Percentiles rank a stretch among this genome's conserved stretches.
These are phyloP conservation scores for Megaceryle maxima DNA, from an alignment of 2,113 vertebrate species.

Conservation along the genomic window DNA sequence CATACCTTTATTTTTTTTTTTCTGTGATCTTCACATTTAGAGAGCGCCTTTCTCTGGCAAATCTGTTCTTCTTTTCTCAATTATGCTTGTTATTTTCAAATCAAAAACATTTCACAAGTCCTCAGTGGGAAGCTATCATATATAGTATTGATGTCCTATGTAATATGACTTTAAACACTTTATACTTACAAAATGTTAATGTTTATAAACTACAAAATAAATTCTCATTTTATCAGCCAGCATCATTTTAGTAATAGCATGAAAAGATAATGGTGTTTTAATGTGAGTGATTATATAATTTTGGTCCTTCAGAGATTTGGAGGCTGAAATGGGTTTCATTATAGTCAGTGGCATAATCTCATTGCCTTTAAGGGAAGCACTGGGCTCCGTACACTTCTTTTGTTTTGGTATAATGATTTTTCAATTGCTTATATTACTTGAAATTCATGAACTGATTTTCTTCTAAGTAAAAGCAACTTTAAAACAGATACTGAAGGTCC, in stretches of 20 bases:
- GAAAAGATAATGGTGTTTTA: conserved; percentile 9
- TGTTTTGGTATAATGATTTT: not conserved
- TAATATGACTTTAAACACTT: not conserved
- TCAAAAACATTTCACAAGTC: not conserved
- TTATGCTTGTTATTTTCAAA: not conserved
- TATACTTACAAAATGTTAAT: not conserved
- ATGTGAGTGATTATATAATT: not conserved
- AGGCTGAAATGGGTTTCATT: conserved; percentile 11
- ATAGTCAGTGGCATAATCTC: not conserved
- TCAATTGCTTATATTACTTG: not conserved
- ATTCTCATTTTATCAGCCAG: not conserved
- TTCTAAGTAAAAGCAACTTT: not conserved
- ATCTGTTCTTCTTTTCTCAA: not conserved
- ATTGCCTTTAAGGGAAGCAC: not conserved
- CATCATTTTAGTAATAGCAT: not conserved
- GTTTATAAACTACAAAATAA: conserved; percentile 15
- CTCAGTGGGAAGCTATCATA: not conserved
- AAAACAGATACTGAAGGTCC: not conserved
- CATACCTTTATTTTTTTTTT: not conserved
- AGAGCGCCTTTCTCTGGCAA: not conserved
- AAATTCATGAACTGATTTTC: not conserved
- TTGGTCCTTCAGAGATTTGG: not conserved
- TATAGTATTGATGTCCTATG: not conserved
- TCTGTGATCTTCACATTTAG: not conserved
- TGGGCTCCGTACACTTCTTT: not conserved